A percentile compares a stretch with the other conserved stretches of the same genome.
These are phyloP conservation scores for Bolborhynchus lineola DNA, from an alignment of 2,113 vertebrate species.

Conservation along the genomic window DNA sequence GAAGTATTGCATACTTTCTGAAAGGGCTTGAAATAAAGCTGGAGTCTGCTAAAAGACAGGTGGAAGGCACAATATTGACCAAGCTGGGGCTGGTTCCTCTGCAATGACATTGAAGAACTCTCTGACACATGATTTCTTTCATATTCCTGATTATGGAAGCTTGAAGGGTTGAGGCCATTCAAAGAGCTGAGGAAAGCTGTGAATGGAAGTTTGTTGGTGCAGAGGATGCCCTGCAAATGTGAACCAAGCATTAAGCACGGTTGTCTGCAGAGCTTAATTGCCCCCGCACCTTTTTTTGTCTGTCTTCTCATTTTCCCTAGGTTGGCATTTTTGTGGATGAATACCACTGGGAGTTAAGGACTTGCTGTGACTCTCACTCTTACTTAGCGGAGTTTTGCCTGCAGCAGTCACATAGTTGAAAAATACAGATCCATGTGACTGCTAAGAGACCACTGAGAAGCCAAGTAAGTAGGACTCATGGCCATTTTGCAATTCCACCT, in stretches of 20 bases:
- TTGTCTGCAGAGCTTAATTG: conserved; percentile 20
- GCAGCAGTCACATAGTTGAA: conserved; percentile 79
- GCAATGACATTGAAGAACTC: neutral
- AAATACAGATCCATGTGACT: conserved; percentile 73
- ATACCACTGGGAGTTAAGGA: conserved; percentile 68
- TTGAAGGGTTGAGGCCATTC: neutral
- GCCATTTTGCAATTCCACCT: conserved; percentile 83
- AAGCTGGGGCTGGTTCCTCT: neutral
- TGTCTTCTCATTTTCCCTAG: conserved; percentile 60
- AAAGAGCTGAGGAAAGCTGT: neutral
- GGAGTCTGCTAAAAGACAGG: neutral
- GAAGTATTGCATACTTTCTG: neutral
- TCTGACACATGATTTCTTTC: neutral
- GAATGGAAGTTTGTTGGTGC: neutral
- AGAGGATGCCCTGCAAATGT: neutral
- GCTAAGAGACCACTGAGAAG: conserved; percentile 72
- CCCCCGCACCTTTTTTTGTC: neutral
- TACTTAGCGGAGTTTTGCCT: conserved; percentile 78
- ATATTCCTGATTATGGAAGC: neutral
- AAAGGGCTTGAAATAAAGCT: neutral
- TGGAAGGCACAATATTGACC: neutral
- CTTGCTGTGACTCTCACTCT: conserved; percentile 56
- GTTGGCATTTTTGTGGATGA: conserved; percentile 67
- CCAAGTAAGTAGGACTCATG: conserved; percentile 71
- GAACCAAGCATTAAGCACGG: neutral